Conservation (phyloP, 2,888 invertebrate genomes). For the Lepetodrilus schrolli region DNA sequence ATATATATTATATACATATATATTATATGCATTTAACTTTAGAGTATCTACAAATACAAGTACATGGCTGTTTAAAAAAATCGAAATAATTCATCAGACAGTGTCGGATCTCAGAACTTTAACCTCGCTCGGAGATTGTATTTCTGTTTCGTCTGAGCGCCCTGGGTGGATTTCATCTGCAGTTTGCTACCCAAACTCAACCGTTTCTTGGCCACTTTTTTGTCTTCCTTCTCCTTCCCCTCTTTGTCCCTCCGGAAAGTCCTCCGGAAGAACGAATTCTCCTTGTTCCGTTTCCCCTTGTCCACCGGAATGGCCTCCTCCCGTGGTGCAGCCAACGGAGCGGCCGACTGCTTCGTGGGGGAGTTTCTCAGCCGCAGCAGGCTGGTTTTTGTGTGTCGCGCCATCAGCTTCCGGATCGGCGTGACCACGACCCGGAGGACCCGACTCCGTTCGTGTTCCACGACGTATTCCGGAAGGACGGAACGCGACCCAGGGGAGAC, state of each 20-base stretch:
- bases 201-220: slow-evolving; percentile 26
- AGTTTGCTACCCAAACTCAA: slow-evolving; percentile 11
- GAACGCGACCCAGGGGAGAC: background rate
- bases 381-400: slow-evolving; percentile 63
- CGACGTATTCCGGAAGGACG: slow-evolving; percentile 31
- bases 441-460: slow-evolving; percentile 37
- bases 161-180: background rate
- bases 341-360: slow-evolving; percentile 49
- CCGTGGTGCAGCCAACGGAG: slow-evolving; percentile 34
- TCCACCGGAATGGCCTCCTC: background rate
- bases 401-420: slow-evolving; percentile 48
- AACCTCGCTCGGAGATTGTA: slow-evolving; percentile 26
- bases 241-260: slow-evolving; percentile 12
- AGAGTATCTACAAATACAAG: too few species aligned
- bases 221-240: background rate
- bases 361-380: slow-evolving; percentile 59
- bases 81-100: background rate
- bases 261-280: background rate
- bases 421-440: slow-evolving; percentile 57
- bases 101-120: background rate
- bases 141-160: background rate
- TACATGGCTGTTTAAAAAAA: too few species aligned
- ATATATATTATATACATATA: too few species aligned
- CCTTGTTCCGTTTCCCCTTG: slow-evolving; percentile 35
- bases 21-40: too few species aligned